These are phyloP conservation scores for Chironomus tentans DNA, from an alignment of 2,888 invertebrate genomes.

Conservation along the genomic window DNA sequence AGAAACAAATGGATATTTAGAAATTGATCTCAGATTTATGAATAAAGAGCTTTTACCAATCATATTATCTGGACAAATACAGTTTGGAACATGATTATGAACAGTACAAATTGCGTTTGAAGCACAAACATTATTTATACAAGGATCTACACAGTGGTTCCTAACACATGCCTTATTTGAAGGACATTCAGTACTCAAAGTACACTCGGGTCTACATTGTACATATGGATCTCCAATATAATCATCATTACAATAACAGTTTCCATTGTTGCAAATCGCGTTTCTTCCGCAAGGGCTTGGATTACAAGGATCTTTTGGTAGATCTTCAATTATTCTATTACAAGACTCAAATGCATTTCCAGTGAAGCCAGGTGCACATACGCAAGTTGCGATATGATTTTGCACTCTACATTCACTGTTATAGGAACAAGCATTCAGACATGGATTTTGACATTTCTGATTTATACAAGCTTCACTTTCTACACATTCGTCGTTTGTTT, in stretches of 20 bases:
- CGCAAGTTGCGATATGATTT: slow-evolving; percentile 60
- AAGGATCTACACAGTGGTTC: slow-evolving; percentile 63
- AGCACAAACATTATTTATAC: slow-evolving; percentile 59
- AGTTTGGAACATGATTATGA: slow-evolving; percentile 64
- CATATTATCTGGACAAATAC: slow-evolving; percentile 48
- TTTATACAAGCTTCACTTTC: slow-evolving; percentile 63
- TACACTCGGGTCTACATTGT: slow-evolving; percentile 61
- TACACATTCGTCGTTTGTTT: slow-evolving; percentile 65
- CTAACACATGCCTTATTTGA: slow-evolving; percentile 58
- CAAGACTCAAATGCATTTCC: slow-evolving; percentile 56
- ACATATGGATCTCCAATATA: slow-evolving; percentile 62
- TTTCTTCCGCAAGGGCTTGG: slow-evolving; percentile 67
- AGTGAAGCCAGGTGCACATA: slow-evolving; percentile 51
- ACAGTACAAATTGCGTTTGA: slow-evolving; percentile 60
- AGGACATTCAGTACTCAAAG: slow-evolving; percentile 57
- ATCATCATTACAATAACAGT: slow-evolving; percentile 56
- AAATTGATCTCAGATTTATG: not conserved
- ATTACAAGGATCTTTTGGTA: slow-evolving; percentile 49
- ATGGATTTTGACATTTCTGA: slow-evolving; percentile 69
- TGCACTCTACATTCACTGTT: slow-evolving; percentile 54
- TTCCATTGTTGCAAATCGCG: slow-evolving; percentile 56
- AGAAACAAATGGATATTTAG: not conserved
- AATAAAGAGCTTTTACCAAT: slow-evolving; percentile 45
- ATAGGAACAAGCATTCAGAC: slow-evolving; percentile 61
- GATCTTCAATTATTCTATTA: slow-evolving; percentile 30